Base-by-base conservation (phyloP, 2,113 vertebrate species). In the Aix galericulata region DNA sequence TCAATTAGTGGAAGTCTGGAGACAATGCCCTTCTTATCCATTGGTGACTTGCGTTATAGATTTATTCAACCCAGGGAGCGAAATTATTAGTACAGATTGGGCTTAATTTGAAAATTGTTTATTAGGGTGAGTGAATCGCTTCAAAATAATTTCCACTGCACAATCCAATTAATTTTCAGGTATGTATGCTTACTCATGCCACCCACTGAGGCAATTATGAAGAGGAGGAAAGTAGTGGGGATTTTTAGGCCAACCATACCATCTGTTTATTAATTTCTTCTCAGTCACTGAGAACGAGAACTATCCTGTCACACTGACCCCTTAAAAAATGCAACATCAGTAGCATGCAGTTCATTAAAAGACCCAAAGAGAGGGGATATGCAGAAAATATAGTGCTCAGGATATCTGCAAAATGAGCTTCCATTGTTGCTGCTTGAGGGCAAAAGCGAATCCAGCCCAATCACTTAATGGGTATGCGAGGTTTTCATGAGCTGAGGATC, bases 51-150 rank as follows among this genome's bases (percentile, higher is more conserved):
- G 76, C n/a, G 91, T 79, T 92, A 95, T 94, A 92, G 94, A 94
- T 97, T 95, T 94, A 46, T 87, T 92, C 96, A 91, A 92, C 88
- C 92, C 92, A 92, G 91, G 94, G 91, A 92, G 95, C 83, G 93
- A 87, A 96, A 96, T 92, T 91, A 87, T 95, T 92, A 94, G 86
- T 26, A 84, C 83, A 96, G 91, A 85, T 95, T 91, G 66, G 78
- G 58, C 88, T 96, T 96, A 94, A 96, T 96, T 93, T 94, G 83
- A 89, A 95, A 96, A 95, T 91, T 94, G 94, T 93, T 96, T 95
- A 85, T 97, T 95, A 89, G 94, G 95, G 92, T 97, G 96, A 97
- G 74, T 94, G 92, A 92, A 82, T 91, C 60, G 75, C 94, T 96
- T 97, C 94, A 95, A 96, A 97, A 94, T 96, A 73, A 93, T 93